Conservation (phyloP, 1,140 invertebrate species). For the Pogonus chalceus region DNA sequence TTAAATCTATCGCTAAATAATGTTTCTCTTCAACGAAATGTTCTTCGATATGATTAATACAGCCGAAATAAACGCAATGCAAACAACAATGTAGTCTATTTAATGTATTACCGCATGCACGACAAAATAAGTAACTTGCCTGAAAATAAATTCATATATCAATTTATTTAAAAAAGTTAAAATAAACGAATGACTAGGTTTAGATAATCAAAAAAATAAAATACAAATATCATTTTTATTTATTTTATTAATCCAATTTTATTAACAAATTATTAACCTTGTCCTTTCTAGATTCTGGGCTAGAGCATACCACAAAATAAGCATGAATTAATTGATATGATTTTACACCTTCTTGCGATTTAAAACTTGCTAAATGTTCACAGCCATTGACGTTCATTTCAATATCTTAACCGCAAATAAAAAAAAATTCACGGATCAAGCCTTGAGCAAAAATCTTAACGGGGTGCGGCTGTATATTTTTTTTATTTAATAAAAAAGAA, state of each 20-base stretch:
- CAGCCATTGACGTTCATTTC: conserved; percentile 18
- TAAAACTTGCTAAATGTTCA: conserved; percentile 26
- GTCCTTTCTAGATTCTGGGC: conserved; percentile 54
- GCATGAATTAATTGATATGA: conserved; percentile 56
- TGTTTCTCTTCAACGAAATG: conserved; percentile 75
- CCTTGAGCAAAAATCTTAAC: background rate
- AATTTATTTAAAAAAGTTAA: conserved; percentile 7
- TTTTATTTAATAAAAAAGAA: no score
- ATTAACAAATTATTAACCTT: conserved; percentile 44
- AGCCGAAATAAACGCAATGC: conserved; percentile 87
- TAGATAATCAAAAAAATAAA: background rate
- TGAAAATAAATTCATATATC: conserved; percentile 36
- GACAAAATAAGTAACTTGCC: conserved; percentile 66
- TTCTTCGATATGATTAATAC: conserved; percentile 78
- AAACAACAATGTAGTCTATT: conserved; percentile 79
- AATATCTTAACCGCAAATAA: background rate
- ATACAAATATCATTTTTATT: background rate
- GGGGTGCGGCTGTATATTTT: background rate
- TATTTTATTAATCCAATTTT: background rate
- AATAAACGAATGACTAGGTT: conserved; percentile 1
- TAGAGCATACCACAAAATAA: conserved; percentile 63
- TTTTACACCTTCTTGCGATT: conserved; percentile 38
- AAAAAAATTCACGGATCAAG: background rate
- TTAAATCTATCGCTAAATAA: conserved; percentile 74
- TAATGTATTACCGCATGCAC: conserved; percentile 62